Evolutionary conservation across 2,888 invertebrate genomes (phyloP).

Genomic region (Rhaphigaster nebulosa): DNA sequence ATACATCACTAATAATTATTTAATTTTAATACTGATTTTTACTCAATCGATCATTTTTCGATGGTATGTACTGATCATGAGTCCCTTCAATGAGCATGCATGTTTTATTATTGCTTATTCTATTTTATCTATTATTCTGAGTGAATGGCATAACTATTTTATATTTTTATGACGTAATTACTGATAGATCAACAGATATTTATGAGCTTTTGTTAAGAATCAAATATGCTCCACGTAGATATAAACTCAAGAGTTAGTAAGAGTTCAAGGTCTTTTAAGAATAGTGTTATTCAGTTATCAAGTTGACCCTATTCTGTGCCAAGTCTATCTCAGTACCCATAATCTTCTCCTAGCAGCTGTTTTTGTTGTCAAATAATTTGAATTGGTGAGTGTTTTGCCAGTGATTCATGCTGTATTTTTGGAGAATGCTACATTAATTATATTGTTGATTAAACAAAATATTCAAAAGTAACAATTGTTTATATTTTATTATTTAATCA

Average conservation of each 20-base stretch:
- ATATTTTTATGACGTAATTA: background rate
- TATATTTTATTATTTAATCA: background rate
- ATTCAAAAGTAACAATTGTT: background rate
- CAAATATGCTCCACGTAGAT: background rate
- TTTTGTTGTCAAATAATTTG: slow-evolving; percentile 16
- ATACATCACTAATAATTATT: background rate
- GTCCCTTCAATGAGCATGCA: background rate
- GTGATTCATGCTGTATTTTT: background rate
- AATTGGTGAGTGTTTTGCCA: slow-evolving; percentile 10
- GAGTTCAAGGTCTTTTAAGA: slow-evolving; percentile 46
- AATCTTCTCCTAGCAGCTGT: background rate
- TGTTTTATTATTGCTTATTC: background rate
- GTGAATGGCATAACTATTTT: background rate
- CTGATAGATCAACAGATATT: background rate
- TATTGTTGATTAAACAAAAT: background rate
- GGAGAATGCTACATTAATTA: background rate
- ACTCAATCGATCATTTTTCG: background rate
- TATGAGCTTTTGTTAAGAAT: background rate
- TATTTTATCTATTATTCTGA: background rate
- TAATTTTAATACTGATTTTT: background rate
- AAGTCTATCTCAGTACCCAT: slow-evolving; percentile 44
- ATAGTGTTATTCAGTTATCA: slow-evolving; percentile 39
- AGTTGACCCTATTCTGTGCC: slow-evolving; percentile 50
- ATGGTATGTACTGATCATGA: background rate
- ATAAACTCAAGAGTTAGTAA: slow-evolving; percentile 44